A percentile compares a stretch with the other conserved stretches of the same genome.
Conservation (phyloP, 2,113 vertebrate genomes). For the Pseudorasbora parva region DNA sequence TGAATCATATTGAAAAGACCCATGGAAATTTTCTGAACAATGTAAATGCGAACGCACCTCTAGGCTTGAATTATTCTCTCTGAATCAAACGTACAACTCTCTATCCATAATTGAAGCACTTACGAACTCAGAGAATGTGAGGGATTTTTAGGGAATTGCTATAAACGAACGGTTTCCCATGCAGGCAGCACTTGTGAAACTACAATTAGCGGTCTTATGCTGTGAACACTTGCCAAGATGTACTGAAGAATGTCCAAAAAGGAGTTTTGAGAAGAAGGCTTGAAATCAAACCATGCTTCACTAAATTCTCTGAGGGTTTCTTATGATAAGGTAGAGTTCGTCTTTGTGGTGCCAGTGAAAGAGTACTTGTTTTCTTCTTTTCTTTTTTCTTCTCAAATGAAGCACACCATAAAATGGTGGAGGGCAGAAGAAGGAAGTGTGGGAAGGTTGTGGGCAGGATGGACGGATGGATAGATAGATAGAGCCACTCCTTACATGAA, state of each 20-base stretch:
- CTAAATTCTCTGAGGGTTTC: constrained; percentile 24
- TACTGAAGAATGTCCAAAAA: constrained; percentile 23
- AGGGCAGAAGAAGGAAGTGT: constrained; percentile 43
- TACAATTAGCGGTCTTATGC: constrained; percentile 38
- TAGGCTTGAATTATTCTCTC: constrained; percentile 6
- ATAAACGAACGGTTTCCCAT: constrained; percentile 18
- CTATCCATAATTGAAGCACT: constrained; percentile 56
- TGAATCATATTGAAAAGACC: background rate
- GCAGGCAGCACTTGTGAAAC: constrained; percentile 26
- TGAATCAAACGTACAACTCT: constrained; percentile 29
- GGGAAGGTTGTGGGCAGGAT: constrained; percentile 48
- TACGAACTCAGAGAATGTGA: constrained; percentile 21
- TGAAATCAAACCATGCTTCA: constrained; percentile 24
- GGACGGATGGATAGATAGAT: constrained; percentile 39
- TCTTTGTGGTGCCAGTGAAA: constrained; percentile 28
- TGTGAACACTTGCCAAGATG: constrained; percentile 32
- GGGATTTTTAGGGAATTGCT: constrained; percentile 22
- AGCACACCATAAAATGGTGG: constrained; percentile 22
- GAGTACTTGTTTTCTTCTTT: constrained; percentile 27
- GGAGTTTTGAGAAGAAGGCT: constrained; percentile 16
- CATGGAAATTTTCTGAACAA: background rate
- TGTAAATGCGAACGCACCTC: background rate
- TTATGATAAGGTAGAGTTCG: constrained; percentile 13
- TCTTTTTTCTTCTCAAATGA: constrained; percentile 32
- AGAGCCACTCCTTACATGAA: constrained; percentile 61